These are phyloP conservation scores for Araneus ventricosus DNA, from an alignment of 1,140 invertebrate species.

Conservation along the genomic window DNA sequence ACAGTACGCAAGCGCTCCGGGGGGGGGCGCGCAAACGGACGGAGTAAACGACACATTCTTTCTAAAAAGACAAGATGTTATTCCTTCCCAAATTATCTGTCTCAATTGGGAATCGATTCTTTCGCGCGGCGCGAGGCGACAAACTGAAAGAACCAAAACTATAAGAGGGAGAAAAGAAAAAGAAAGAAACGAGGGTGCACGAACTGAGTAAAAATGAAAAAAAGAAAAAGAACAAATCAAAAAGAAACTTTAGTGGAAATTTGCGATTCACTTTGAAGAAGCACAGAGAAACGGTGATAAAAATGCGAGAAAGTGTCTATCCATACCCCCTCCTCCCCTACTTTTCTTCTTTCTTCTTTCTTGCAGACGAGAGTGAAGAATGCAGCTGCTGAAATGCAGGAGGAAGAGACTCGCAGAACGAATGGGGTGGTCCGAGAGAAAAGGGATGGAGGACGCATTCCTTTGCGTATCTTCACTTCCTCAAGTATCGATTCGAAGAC, in stretches of 20 bases:
- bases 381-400: not conserved
- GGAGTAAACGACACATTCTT: constrained; percentile 26
- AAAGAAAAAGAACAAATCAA: not conserved
- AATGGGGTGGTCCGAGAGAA: not conserved
- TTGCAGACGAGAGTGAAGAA: constrained; percentile 1
- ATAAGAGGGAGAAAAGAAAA: not conserved
- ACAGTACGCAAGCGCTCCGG: not conserved
- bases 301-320: constrained; percentile 28
- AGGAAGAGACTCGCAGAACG: not conserved
- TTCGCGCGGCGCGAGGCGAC: constrained; percentile 8
- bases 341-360: not conserved
- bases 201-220: not conserved
- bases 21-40: not conserved
- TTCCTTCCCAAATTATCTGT: constrained; percentile 47
- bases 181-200: not conserved
- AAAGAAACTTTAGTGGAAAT: constrained; percentile 18
- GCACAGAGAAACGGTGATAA: constrained; percentile 11
- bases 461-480: constrained; percentile 5
- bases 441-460: not conserved
- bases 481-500: not conserved
- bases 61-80: constrained; percentile 52
- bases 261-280: constrained; percentile 43
- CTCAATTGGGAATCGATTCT: constrained; percentile 42
- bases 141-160: constrained; percentile 3
- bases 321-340: not conserved